Evolutionary conservation across 2,113 vertebrate genomes (phyloP).

Genomic region (Chloropsis hardwickii): DNA sequence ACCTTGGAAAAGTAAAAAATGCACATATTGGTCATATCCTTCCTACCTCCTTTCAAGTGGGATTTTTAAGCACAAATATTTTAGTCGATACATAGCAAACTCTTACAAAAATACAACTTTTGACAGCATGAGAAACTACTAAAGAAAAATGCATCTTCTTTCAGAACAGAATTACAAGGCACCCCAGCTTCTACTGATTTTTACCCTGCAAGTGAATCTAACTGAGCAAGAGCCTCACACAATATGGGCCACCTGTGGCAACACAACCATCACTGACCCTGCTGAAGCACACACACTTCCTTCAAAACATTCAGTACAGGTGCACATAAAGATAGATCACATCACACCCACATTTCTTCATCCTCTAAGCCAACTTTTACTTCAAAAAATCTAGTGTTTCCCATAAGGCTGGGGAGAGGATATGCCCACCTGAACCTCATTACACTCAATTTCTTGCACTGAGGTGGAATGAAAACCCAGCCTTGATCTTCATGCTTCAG

Average conservation of each 20-base stretch:
- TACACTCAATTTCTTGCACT: background rate
- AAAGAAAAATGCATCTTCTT: background rate
- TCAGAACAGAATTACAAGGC: background rate
- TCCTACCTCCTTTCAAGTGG: background rate
- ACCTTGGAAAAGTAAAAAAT: background rate
- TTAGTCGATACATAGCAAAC: background rate
- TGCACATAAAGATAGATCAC: background rate
- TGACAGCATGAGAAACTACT: background rate
- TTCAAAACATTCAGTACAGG: background rate
- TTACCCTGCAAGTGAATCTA: background rate
- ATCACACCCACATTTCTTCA: background rate
- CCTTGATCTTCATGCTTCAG: background rate
- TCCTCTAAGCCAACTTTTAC: background rate
- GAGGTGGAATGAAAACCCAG: background rate
- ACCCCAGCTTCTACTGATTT: background rate
- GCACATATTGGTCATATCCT: background rate
- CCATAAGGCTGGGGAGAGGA: background rate
- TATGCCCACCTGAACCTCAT: background rate
- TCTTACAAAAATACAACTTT: slow-evolving; percentile 54
- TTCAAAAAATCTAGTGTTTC: background rate
- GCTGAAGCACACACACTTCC: background rate
- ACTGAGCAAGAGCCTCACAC: background rate
- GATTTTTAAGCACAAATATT: slow-evolving; percentile 19
- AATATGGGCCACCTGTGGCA: background rate
- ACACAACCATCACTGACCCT: background rate